A percentile compares a stretch with the other conserved stretches of the same genome.
Evolutionary conservation across 2,113 vertebrate genomes (phyloP).

Genomic region (Psilopsiagon aurifrons): DNA sequence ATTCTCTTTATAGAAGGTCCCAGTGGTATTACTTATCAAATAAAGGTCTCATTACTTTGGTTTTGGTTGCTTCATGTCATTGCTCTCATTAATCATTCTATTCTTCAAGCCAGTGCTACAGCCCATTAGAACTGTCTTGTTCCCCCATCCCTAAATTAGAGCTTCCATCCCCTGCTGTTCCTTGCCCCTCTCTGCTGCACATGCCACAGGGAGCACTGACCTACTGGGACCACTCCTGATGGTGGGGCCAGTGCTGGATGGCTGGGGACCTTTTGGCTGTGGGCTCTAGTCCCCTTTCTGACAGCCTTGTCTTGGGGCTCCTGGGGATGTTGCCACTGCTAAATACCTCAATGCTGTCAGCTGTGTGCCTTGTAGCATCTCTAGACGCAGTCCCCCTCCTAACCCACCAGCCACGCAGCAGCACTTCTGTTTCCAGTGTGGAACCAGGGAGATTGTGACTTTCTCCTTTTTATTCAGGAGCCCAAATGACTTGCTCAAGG

Average conservation of each 20-base stretch:
- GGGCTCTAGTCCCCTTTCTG: not conserved
- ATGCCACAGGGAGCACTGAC: fast-evolving
- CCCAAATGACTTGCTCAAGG: not conserved
- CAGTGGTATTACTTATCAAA: conserved; percentile 58
- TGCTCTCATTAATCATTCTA: conserved; percentile 57
- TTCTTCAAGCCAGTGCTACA: not conserved
- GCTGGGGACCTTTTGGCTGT: fast-evolving
- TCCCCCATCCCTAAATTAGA: not conserved
- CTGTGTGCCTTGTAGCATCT: not conserved
- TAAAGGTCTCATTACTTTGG: conserved; percentile 62
- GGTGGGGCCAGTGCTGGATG: not conserved
- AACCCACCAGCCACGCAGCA: fast-evolving
- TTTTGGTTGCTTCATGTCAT: conserved; percentile 2
- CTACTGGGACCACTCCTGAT: not conserved
- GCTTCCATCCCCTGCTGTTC: not conserved
- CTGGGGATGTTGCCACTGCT: not conserved
- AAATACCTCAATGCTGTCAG: not conserved
- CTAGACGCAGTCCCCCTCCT: not conserved
- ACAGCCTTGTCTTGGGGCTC: not conserved
- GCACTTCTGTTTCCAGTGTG: not conserved
- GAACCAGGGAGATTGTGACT: not conserved
- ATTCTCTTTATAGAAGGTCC: conserved; percentile 54
- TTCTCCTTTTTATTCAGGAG: not conserved
- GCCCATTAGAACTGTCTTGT: fast-evolving
- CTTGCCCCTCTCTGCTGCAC: not conserved